A percentile compares a stretch with the other conserved stretches of the same genome.
These are phyloP conservation scores for Germaria angustata DNA, from an alignment of 2,888 invertebrate species.

Conservation along the genomic window DNA sequence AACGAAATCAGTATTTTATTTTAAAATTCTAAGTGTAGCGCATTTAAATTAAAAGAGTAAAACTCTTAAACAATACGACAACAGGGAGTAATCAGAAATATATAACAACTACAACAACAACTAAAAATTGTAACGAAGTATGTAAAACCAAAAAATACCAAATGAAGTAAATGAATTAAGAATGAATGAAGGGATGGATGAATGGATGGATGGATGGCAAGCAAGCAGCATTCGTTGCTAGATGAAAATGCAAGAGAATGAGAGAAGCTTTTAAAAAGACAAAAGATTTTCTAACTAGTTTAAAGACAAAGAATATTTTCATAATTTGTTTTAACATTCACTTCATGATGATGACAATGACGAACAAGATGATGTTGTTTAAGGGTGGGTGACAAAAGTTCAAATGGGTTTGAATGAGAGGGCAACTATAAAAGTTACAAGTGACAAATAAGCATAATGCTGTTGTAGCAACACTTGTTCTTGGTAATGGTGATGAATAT, in stretches of 20 bases:
- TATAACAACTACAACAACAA: constrained; percentile 1
- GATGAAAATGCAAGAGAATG: not conserved
- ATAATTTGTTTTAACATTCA: constrained; percentile 45
- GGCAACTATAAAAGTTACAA: constrained; percentile 41
- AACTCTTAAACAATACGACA: constrained; percentile 47
- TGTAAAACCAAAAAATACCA: constrained; percentile 50
- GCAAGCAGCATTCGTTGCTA: too few species aligned
- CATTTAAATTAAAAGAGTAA: not conserved
- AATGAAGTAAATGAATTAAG: constrained; percentile 60
- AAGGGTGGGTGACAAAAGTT: constrained; percentile 44
- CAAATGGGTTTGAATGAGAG: constrained; percentile 30
- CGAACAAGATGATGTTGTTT: not conserved
- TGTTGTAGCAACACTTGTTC: constrained; percentile 51
- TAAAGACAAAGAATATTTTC: constrained; percentile 58
- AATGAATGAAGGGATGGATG: constrained; percentile 29
- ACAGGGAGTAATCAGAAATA: constrained; percentile 45
- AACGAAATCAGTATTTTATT: not conserved
- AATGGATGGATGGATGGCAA: not conserved
- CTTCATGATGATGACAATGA: constrained; percentile 27
- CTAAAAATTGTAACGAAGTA: constrained; percentile 29
- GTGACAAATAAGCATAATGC: constrained; percentile 60
- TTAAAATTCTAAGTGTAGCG: not conserved
- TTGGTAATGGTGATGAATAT: constrained; percentile 31
- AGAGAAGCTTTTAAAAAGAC: constrained; percentile 20
- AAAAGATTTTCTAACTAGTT: constrained; percentile 60